phyloP scores from a whole-genome alignment of 2,113 vertebrate species.

The Salvelinus fontinalis region DNA sequence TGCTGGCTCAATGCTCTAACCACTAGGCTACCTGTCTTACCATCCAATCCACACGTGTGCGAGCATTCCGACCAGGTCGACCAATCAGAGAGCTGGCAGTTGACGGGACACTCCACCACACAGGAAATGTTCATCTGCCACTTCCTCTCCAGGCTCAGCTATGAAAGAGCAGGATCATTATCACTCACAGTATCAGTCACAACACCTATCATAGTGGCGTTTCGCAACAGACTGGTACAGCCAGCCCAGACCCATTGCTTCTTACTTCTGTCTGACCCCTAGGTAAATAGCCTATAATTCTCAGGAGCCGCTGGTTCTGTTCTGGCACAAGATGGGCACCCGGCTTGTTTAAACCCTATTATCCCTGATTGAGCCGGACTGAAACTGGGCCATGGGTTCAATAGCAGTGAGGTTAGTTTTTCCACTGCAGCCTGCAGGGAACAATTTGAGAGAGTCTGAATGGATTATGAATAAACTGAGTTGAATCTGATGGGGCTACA shows the following conservation, averaged over 20 bases:
- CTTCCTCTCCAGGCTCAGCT: conserved; percentile 89
- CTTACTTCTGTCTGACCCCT: conserved; percentile 27
- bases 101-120: conserved; percentile 92
- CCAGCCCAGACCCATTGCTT: neutral
- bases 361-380: conserved; percentile 31
- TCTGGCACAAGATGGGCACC: conserved; percentile 19
- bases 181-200: neutral
- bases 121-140: conserved; percentile 96
- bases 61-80: conserved; percentile 92
- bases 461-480: conserved; percentile 52
- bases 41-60: conserved; percentile 89
- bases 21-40: conserved; percentile 36
- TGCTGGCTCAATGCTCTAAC: too few species aligned
- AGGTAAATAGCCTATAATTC: conserved; percentile 23
- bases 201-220: neutral
- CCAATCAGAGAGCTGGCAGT: conserved; percentile 97
- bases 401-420: conserved; percentile 42
- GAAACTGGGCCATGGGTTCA: conserved; percentile 56
- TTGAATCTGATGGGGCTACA: conserved; percentile 32
- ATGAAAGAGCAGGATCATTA: conserved; percentile 5
- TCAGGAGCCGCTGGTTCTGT: conserved; percentile 46
- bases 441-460: conserved; percentile 50
- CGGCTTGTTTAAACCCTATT: conserved; percentile 33
- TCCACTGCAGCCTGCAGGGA: conserved; percentile 43
- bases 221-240: conserved; percentile 6